These are phyloP conservation scores for Philaenus spumarius DNA, from an alignment of 1,140 invertebrate species.

Conservation along the genomic window DNA sequence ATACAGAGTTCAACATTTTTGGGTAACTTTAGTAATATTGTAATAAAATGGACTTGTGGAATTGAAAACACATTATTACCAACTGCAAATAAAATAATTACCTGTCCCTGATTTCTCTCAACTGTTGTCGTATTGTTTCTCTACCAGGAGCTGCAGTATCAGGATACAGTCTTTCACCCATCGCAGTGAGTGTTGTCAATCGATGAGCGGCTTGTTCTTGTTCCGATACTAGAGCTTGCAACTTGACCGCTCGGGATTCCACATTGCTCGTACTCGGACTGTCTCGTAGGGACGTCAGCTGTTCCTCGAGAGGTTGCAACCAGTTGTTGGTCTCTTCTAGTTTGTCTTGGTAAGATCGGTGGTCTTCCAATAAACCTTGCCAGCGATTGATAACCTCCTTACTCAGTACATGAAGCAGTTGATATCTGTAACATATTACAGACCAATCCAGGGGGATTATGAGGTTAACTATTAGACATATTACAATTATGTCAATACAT, in stretches of 20 bases:
- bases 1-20: too few relatives aligned
- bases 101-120: slow-evolving; percentile 62
- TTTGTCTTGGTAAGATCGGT: slow-evolving; percentile 71
- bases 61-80: too few relatives aligned
- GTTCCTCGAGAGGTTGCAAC: slow-evolving; percentile 68
- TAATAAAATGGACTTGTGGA: too few relatives aligned
- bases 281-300: slow-evolving; percentile 51
- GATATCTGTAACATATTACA: slow-evolving; percentile 61
- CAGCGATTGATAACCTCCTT: slow-evolving; percentile 86
- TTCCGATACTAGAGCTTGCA: slow-evolving; percentile 73
- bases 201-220: slow-evolving; percentile 70
- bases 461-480: too few relatives aligned
- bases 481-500: too few relatives aligned
- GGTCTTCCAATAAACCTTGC: slow-evolving; percentile 78
- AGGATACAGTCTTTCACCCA: slow-evolving; percentile 80
- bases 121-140: slow-evolving; percentile 76
- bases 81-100: slow-evolving; percentile 24
- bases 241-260: slow-evolving; percentile 53
- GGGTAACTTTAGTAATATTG: too few relatives aligned
- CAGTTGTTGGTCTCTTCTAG: slow-evolving; percentile 67
- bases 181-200: slow-evolving; percentile 58
- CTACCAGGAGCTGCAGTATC: slow-evolving; percentile 86
- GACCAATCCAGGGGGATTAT: too few relatives aligned
- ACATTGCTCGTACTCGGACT: slow-evolving; percentile 33
- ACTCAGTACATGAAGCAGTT: slow-evolving; percentile 69